These are phyloP conservation scores for Phyllotreta striolata DNA, from an alignment of 2,888 invertebrate species.

Conservation along the genomic window DNA sequence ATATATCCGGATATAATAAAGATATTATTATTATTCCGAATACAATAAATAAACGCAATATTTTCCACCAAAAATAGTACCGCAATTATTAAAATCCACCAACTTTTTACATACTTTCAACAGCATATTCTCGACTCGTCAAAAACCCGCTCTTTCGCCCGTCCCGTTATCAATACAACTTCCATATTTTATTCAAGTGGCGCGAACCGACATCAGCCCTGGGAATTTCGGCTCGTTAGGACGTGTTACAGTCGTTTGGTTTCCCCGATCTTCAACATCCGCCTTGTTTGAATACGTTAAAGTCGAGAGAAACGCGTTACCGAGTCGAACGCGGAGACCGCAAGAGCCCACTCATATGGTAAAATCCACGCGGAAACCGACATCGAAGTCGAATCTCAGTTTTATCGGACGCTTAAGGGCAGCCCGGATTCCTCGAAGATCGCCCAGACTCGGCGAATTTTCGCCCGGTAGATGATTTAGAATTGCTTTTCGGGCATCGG, in stretches of 20 bases:
- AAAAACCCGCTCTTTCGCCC: neutral
- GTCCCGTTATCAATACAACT: slow-evolving; percentile 26
- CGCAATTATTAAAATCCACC: too few species aligned
- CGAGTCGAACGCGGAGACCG: slow-evolving; percentile 9
- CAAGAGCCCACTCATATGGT: slow-evolving; percentile 20
- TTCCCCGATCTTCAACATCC: slow-evolving; percentile 14
- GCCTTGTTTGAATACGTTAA: slow-evolving; percentile 22
- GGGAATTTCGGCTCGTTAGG: slow-evolving; percentile 19
- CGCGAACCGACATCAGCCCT: slow-evolving; percentile 18
- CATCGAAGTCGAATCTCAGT: neutral
- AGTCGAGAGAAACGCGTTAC: slow-evolving; percentile 17
- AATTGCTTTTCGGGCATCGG: neutral
- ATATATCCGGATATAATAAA: too few species aligned
- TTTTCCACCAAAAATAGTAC: too few species aligned
- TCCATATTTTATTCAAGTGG: slow-evolving; percentile 26
- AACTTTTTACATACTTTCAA: too few species aligned
- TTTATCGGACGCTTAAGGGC: slow-evolving; percentile 10
- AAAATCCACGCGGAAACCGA: slow-evolving; percentile 8
- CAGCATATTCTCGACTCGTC: too few species aligned
- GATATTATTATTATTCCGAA: too few species aligned
- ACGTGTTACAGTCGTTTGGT: slow-evolving; percentile 19
- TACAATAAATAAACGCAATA: too few species aligned
- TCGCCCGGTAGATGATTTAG: too few species aligned
- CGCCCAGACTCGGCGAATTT: too few species aligned
- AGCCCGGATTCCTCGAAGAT: neutral